Evolutionary conservation across 2,113 vertebrate genomes (phyloP).

Genomic region (Vulpes ferrilata): DNA sequence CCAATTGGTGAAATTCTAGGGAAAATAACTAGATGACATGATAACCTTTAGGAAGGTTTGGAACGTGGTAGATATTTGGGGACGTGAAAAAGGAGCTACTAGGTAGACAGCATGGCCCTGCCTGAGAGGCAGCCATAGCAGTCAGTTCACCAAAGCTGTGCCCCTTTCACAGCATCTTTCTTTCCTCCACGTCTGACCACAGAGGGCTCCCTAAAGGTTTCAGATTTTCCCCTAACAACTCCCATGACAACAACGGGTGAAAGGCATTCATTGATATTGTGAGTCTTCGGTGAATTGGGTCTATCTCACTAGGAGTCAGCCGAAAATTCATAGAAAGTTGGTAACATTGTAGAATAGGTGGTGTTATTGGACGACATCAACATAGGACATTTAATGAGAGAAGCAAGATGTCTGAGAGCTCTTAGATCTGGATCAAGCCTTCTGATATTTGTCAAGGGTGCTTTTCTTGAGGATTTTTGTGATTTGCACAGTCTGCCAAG

Average conservation of each 20-base stretch:
- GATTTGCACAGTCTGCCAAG: constrained; percentile 10
- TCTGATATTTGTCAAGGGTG: constrained; percentile 32
- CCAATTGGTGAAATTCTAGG: constrained; percentile 31
- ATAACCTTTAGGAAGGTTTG: constrained; percentile 10
- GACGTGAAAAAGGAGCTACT: neutral
- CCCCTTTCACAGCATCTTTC: constrained; percentile 18
- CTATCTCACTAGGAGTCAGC: neutral
- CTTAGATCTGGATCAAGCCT: constrained; percentile 15
- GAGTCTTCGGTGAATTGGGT: neutral
- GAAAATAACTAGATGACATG: constrained; percentile 9
- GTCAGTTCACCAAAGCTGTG: neutral
- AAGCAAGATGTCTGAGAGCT: constrained; percentile 6
- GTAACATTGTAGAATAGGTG: constrained; percentile 51
- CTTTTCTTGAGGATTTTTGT: constrained; percentile 40
- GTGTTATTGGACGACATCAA: neutral
- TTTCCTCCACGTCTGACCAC: neutral
- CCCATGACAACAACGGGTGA: neutral
- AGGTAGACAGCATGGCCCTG: neutral
- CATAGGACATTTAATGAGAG: constrained; percentile 6
- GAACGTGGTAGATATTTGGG: neutral
- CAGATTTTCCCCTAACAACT: neutral
- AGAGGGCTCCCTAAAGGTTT: neutral
- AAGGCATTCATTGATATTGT: neutral
- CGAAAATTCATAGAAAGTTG: constrained; percentile 47
- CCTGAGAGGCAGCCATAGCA: neutral